A percentile compares a stretch with the other conserved stretches of the same genome.
These are phyloP conservation scores for Pentalonia nigronervosa DNA, from an alignment of 1,140 invertebrate genomes.

Conservation along the genomic window DNA sequence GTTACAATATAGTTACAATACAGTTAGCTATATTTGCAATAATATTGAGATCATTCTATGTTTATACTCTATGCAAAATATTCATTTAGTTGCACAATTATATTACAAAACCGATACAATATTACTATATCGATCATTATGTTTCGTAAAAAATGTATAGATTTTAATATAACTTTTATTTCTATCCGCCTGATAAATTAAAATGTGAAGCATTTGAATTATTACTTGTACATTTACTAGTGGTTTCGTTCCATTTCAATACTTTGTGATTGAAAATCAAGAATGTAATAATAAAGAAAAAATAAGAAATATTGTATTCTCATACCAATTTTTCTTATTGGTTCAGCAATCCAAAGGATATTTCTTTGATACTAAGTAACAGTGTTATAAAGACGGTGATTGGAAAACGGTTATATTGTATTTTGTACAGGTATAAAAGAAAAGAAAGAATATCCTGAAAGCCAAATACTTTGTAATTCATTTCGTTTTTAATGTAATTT, in stretches of 20 bases:
- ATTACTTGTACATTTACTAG: neutral
- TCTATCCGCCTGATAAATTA: neutral
- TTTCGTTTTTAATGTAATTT: conserved; percentile 27
- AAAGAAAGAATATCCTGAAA: neutral
- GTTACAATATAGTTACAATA: accelerated
- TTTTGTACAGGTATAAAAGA: neutral
- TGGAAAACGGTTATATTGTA: neutral
- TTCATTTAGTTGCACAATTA: neutral
- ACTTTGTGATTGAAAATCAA: neutral
- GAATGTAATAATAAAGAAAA: neutral
- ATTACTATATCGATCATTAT: neutral
- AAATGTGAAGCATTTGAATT: neutral
- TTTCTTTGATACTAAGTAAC: neutral
- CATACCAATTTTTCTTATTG: neutral
- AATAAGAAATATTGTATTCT: neutral
- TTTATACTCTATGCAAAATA: neutral
- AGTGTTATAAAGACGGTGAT: neutral
- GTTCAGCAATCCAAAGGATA: neutral
- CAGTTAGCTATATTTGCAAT: neutral
- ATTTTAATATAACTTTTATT: neutral
- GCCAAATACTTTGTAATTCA: conserved; percentile 1
- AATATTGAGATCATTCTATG: neutral
- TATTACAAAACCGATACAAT: no score
- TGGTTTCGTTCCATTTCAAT: neutral
- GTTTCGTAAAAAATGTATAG: neutral